These are phyloP conservation scores for Temnothorax longispinosus DNA, from an alignment of 1,140 invertebrate species.

Conservation along the genomic window DNA sequence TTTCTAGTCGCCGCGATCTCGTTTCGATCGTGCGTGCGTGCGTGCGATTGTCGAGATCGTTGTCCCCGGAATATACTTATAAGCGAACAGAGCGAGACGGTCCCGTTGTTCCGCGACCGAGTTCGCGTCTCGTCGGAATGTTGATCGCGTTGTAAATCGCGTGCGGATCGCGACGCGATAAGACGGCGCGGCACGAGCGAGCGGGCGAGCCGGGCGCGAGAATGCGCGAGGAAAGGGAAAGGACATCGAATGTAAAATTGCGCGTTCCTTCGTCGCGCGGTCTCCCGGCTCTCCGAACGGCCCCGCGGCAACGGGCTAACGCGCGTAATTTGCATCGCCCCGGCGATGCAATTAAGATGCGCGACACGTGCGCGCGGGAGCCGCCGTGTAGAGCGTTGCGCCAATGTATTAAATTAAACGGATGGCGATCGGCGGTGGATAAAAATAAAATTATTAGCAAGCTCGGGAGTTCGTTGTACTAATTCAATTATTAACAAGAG, in stretches of 20 bases:
- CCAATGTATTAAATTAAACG: constrained; percentile 39
- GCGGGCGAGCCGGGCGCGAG: background rate
- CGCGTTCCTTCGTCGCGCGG: constrained; percentile 12
- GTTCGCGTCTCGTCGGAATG: constrained; percentile 45
- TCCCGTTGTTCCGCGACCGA: constrained; percentile 24
- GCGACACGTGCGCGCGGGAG: constrained; percentile 12
- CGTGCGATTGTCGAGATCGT: background rate
- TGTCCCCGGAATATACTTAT: background rate
- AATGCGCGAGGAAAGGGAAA: constrained; percentile 47
- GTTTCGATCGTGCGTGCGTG: background rate
- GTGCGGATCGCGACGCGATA: constrained; percentile 54
- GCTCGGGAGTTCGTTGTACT: background rate
- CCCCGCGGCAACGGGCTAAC: constrained; percentile 4
- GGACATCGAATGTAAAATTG: constrained; percentile 45
- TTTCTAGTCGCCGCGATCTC: background rate
- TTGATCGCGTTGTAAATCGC: constrained; percentile 23
- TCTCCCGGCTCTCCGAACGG: background rate
- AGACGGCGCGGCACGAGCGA: background rate
- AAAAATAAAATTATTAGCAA: constrained; percentile 50
- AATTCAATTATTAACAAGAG: constrained; percentile 23
- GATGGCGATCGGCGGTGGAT: constrained; percentile 29
- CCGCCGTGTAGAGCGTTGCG: constrained; percentile 6
- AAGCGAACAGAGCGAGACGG: constrained; percentile 6
- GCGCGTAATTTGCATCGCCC: constrained; percentile 47
- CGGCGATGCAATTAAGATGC: constrained; percentile 56